These are phyloP conservation scores for Oscheius sp. DNA, from an alignment of 2,888 invertebrate genomes.

Conservation along the genomic window DNA sequence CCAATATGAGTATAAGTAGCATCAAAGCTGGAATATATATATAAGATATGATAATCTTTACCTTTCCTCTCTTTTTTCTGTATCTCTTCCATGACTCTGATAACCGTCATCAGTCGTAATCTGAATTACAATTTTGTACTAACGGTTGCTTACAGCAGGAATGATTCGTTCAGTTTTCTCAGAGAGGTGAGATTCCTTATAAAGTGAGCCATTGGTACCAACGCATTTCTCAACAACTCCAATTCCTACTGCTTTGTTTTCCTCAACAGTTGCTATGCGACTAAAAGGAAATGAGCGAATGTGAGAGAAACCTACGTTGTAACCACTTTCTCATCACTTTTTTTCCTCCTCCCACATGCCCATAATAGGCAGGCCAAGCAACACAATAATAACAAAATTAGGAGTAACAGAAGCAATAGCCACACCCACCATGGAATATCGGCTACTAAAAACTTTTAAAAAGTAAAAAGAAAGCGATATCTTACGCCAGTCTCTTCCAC, in stretches of 20 bases:
- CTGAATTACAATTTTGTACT: neutral
- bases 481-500: conserved; percentile 1
- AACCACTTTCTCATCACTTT: conserved; percentile 22
- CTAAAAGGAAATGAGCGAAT: conserved; percentile 3
- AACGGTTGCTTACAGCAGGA: conserved; percentile 21
- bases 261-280: conserved; percentile 19
- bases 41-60: neutral
- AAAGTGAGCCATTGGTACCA: conserved; percentile 18
- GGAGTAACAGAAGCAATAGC: conserved; percentile 54
- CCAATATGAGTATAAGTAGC: conserved; percentile 8
- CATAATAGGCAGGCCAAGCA: conserved; percentile 46
- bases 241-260: conserved; percentile 17
- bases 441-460: conserved; percentile 23
- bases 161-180: conserved; percentile 4
- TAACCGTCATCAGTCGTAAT: conserved; percentile 10
- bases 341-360: conserved; percentile 34
- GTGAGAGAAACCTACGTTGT: neutral
- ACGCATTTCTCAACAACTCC: conserved; percentile 24
- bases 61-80: conserved; percentile 17
- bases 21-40: conserved; percentile 1
- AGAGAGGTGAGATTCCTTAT: neutral
- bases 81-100: neutral
- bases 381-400: conserved; percentile 55
- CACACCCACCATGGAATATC: conserved; percentile 62
- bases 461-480: neutral